phyloP scores from a whole-genome alignment of 2,113 vertebrate species.

The Machaerirhynchus nigripectus region DNA sequence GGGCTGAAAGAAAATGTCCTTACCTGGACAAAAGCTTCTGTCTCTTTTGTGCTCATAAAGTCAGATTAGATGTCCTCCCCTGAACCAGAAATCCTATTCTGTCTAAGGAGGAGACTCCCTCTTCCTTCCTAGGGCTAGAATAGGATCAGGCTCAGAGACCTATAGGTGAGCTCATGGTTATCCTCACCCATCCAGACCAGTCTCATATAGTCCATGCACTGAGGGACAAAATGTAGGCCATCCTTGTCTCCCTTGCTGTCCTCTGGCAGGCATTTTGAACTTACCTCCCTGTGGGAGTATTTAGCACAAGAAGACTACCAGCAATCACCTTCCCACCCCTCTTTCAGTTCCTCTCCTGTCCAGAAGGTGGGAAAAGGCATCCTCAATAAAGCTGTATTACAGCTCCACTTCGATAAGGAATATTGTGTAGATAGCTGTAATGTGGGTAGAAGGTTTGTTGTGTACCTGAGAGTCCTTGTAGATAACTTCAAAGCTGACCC shows the following conservation, averaged over 20 bases:
- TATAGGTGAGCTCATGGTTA: neutral
- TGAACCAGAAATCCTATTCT: neutral
- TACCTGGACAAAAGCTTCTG: neutral
- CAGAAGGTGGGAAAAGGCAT: neutral
- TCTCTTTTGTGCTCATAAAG: neutral
- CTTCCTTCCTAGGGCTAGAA: neutral
- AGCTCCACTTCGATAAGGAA: neutral
- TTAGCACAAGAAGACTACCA: neutral
- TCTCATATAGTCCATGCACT: neutral
- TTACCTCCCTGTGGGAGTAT: neutral
- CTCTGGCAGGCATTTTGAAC: neutral
- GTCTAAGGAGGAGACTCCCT: neutral
- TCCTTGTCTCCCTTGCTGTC: neutral
- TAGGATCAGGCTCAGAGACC: neutral
- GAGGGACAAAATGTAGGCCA: neutral
- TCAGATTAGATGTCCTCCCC: neutral
- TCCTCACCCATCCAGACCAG: neutral
- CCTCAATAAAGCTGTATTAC: neutral
- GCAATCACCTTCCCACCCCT: neutral
- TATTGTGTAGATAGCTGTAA: neutral
- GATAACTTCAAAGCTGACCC: neutral
- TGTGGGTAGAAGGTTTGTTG: neutral
- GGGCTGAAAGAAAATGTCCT: neutral
- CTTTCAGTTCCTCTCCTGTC: neutral
- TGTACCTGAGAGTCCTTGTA: neutral